Percentiles rank a stretch among this genome's conserved stretches.
Evolutionary conservation across 2,888 invertebrate genomes (phyloP).

Genomic region (Drosophila peninsularis): DNA sequence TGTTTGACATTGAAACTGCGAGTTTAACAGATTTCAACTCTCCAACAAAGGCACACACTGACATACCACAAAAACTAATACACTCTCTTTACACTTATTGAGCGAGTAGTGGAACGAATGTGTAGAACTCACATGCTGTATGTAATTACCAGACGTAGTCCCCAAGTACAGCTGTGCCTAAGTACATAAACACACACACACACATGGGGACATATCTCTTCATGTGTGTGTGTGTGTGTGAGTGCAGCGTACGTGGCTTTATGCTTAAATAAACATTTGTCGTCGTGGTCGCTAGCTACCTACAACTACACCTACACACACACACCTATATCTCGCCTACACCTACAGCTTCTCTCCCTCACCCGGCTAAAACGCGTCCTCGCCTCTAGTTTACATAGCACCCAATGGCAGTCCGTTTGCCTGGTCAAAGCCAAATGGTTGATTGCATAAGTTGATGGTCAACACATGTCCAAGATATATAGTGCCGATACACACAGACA

Average conservation of each 20-base stretch:
- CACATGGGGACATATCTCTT: constrained; percentile 10
- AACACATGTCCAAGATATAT: constrained; percentile 78
- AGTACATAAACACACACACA: constrained; percentile 61
- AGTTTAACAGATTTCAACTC: background rate
- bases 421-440: constrained; percentile 79
- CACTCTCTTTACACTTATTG: background rate
- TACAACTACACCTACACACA: background rate
- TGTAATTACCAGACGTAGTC: constrained; percentile 70
- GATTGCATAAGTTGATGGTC: constrained; percentile 80
- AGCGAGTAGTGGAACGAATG: constrained; percentile 4
- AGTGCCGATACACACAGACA: constrained; percentile 43
- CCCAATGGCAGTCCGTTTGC: constrained; percentile 64
- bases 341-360: background rate
- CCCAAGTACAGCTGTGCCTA: constrained; percentile 75
- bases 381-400: constrained; percentile 68
- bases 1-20: too few species aligned
- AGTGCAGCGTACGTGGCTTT: constrained; percentile 72
- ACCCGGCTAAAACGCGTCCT: constrained; percentile 5
- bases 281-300: constrained; percentile 32
- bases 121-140: constrained; percentile 51
- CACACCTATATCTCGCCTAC: background rate
- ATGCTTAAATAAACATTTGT: constrained; percentile 79
- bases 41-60: too few species aligned
- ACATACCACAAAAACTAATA: background rate
- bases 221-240: constrained; percentile 34